Base-by-base conservation (phyloP, 2,888 invertebrate genomes). In the Loripinus fragilis region DNA sequence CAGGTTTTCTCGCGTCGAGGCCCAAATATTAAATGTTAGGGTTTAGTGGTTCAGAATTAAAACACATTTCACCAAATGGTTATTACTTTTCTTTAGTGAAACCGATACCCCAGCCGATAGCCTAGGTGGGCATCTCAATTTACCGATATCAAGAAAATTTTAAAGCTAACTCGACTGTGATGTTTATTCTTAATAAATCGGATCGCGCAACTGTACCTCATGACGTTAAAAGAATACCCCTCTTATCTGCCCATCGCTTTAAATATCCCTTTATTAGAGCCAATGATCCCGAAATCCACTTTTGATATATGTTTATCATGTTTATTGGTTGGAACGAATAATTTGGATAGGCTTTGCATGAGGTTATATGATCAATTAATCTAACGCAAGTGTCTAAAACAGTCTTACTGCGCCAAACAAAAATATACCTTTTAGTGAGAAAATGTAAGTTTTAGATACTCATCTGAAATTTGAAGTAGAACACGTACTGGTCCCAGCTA, bases 321-420 rank as follows among this genome's bases (percentile, higher is more conserved):
- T 42, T 67, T 67, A 67, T n/a, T 42, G 67, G 67, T 42, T 42
- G 67, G 67, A 67, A 67, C 67, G 45, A 67, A 67, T 67, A 41
- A 25, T 65, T 42, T 42, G 17, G 41, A 67, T 67, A 35, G 20
- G 20, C 67, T 67, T 67, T 67, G 67, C 67, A 67, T 67, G 67
- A 17, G 67, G 45, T 67, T 60, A 60, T 33, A 60, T 33, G 60
- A 60, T 60, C 60, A 20, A 60, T 33, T 60, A 60, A 60, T 60
- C 33, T 33, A 60, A 33, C 60, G 60, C 60, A 60, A 60, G 60
- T 60, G 60, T 60, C 33, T 60, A 60, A 60, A 12, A 20, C 12
- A 20, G 30, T 60, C 33, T 33, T 17, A 33, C 33, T 60, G n/a
- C n/a, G n/a, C n/a, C n/a, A n/a, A n/a, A n/a, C n/a, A n/a, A n/a